Evolutionary conservation across 1,140 invertebrate genomes (phyloP).

Genomic region (Psix sp.): DNA sequence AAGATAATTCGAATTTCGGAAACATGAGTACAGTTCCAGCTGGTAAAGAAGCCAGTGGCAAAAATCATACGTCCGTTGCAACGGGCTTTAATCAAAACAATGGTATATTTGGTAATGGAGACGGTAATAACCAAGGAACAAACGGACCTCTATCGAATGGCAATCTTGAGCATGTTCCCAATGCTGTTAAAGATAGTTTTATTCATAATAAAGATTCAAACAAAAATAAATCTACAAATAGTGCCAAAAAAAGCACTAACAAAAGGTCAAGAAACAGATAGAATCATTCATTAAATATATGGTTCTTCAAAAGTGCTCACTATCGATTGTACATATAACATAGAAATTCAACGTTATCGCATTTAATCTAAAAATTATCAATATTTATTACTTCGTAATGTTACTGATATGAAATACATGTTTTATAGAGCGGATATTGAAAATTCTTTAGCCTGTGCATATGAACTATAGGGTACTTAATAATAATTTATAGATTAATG

Average conservation of each 20-base stretch:
- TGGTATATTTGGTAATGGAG: constrained; percentile 79
- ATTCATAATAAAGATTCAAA: constrained; percentile 80
- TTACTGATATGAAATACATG: too few species aligned
- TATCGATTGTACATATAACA: constrained; percentile 41
- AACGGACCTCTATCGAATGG: constrained; percentile 79
- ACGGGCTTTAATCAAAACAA: constrained; percentile 80
- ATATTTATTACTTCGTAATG: constrained; percentile 9
- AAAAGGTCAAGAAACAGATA: constrained; percentile 85
- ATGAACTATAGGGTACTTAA: too few species aligned
- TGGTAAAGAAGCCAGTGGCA: constrained; percentile 79
- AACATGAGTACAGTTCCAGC: constrained; percentile 83
- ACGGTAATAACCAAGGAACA: constrained; percentile 82
- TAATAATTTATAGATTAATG: too few species aligned
- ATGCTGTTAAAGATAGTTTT: constrained; percentile 77
- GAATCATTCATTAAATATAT: constrained; percentile 47
- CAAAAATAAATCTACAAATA: constrained; percentile 80
- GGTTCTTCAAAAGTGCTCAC: constrained; percentile 20
- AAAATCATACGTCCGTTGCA: constrained; percentile 83
- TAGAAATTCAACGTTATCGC: constrained; percentile 5
- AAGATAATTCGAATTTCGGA: constrained; percentile 79
- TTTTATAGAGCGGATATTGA: too few species aligned
- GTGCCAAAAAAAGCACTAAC: constrained; percentile 82
- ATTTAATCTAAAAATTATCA: constrained; percentile 3
- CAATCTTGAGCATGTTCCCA: constrained; percentile 74
- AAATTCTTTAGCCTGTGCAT: too few species aligned